Conservation (phyloP, 2,888 invertebrate genomes). For the Ypsolopha scabrella region DNA sequence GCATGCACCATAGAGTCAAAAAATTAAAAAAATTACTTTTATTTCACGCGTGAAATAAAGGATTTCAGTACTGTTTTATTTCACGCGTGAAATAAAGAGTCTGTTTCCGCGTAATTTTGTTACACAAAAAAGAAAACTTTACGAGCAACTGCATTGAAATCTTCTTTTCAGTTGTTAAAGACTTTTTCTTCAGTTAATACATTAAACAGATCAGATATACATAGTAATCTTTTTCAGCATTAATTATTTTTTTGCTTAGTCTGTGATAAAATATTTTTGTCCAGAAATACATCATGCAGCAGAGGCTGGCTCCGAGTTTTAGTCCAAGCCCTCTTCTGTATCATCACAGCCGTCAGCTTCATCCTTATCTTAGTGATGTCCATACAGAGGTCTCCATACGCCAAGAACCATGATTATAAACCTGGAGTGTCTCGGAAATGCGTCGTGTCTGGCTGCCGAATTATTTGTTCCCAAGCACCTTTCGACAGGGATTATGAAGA, state of each 20-base stretch:
- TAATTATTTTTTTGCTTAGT: not conserved
- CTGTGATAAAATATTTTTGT: not conserved
- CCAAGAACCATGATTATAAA: not conserved
- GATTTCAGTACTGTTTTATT: no score
- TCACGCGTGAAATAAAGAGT: no score
- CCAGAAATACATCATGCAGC: slow-evolving; percentile 47
- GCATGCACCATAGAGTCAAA: no score
- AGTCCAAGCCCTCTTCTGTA: slow-evolving; percentile 41
- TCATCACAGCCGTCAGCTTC: slow-evolving; percentile 44
- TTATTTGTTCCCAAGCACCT: slow-evolving; percentile 31
- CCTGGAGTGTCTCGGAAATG: slow-evolving; percentile 16
- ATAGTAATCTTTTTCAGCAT: no score
- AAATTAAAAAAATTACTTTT: no score
- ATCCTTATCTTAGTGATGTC: slow-evolving; percentile 42
- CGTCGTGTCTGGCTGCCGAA: slow-evolving; percentile 23
- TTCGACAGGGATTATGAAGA: slow-evolving; percentile 25
- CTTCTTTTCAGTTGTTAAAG: no score
- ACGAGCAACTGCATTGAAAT: no score
- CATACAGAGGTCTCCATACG: slow-evolving; percentile 13
- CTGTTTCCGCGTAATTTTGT: no score
- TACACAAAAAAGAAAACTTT: no score
- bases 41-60: no score
- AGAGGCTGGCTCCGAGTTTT: slow-evolving; percentile 42
- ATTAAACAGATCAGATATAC: no score
- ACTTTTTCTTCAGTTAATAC: no score